phyloP scores from a whole-genome alignment of 2,888 invertebrate species.

The Drosophila nigricruria region DNA sequence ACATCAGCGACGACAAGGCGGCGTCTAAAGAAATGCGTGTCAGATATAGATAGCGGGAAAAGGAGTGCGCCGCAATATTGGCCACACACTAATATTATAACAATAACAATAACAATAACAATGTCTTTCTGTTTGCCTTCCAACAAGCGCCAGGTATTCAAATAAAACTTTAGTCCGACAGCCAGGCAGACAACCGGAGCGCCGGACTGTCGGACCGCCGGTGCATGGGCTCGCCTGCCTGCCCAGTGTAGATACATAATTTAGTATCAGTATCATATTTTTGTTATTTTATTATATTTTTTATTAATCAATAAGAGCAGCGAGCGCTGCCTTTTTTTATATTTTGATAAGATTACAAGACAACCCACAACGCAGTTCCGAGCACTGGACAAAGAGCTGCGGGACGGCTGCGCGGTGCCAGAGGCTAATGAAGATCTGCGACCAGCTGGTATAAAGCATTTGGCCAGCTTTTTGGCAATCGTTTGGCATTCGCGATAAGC shows the following conservation, averaged over 20 bases:
- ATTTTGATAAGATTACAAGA: slow-evolving; percentile 57
- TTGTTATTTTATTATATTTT: slow-evolving; percentile 29
- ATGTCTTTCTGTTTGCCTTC: slow-evolving; percentile 50
- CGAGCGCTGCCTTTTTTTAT: slow-evolving; percentile 22
- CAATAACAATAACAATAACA: slow-evolving; percentile 47
- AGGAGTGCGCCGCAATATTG: slow-evolving; percentile 39
- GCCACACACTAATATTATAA: slow-evolving; percentile 53
- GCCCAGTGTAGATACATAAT: slow-evolving; percentile 40
- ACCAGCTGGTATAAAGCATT: slow-evolving; percentile 19
- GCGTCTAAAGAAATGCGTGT: slow-evolving; percentile 51
- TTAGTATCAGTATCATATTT: slow-evolving; percentile 49
- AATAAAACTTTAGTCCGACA: slow-evolving; percentile 14
- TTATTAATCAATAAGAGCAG: slow-evolving; percentile 74
- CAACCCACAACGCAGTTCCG: slow-evolving; percentile 36
- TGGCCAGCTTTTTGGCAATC: slow-evolving; percentile 43
- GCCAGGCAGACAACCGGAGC: neutral
- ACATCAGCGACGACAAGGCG: slow-evolving; percentile 25
- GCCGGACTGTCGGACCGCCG: neutral
- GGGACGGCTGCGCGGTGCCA: neutral
- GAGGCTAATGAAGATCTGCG: slow-evolving; percentile 28
- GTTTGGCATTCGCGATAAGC: slow-evolving; percentile 2
- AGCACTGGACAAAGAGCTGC: neutral
- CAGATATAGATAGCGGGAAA: slow-evolving; percentile 43
- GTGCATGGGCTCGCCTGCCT: slow-evolving; percentile 15
- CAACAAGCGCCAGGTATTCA: slow-evolving; percentile 58